Evolutionary conservation across 1,140 invertebrate species (phyloP).

Genomic region (Trigoniulus corallinus): DNA sequence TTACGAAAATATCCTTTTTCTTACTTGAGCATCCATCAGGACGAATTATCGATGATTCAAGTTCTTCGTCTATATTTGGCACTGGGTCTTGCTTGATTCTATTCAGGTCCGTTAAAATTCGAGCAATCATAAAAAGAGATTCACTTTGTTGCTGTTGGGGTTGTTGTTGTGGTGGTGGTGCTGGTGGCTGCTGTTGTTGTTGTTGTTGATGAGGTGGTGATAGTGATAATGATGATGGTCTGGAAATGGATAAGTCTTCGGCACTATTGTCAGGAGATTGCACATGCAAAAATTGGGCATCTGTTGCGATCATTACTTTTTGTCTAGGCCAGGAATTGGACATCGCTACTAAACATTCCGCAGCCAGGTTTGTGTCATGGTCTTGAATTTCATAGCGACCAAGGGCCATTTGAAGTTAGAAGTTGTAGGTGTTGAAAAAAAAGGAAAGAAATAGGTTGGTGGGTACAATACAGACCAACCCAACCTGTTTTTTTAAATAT

Average conservation of each 20-base stretch:
- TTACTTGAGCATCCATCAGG: too few species aligned
- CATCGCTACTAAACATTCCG: slow-evolving; percentile 41
- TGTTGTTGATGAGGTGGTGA: slow-evolving; percentile 5
- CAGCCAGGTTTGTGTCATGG: slow-evolving; percentile 37
- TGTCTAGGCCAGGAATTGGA: slow-evolving; percentile 19
- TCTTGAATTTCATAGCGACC: slow-evolving; percentile 13
- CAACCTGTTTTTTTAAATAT: too few species aligned
- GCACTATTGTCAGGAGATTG: not conserved
- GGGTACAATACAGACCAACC: too few species aligned
- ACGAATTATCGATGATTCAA: too few species aligned
- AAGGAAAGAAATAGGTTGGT: too few species aligned
- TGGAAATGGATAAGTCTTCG: not conserved
- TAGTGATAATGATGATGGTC: not conserved
- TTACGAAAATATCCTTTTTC: too few species aligned
- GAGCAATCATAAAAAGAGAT: slow-evolving; percentile 37
- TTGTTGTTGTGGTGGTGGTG: slow-evolving; percentile 1
- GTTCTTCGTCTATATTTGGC: slow-evolving; percentile 13
- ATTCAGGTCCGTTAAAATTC: slow-evolving; percentile 40
- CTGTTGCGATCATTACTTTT: not conserved
- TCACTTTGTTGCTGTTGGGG: slow-evolving; percentile 6
- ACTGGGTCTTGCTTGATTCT: slow-evolving; percentile 35
- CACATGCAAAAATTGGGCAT: too few species aligned
- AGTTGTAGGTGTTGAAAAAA: too few species aligned
- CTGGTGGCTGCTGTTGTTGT: slow-evolving; percentile 1
- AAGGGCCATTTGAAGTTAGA: too few species aligned